Conservation (phyloP, 1,140 invertebrate genomes). For the Idris sp. region DNA sequence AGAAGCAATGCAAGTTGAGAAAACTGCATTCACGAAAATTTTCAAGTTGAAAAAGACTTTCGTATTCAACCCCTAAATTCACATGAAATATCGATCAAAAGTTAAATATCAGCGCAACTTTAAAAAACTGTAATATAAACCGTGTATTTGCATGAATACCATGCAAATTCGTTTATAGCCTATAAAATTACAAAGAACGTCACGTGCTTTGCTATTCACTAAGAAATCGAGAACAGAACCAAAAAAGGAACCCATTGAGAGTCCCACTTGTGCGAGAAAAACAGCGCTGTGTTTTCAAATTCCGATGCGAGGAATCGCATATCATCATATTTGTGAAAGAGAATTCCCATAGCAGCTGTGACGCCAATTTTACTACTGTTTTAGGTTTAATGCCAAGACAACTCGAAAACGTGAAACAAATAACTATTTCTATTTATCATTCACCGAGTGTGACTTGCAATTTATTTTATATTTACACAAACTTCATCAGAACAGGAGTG, state of each 20-base stretch:
- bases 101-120: too few species aligned
- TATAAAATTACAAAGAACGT: constrained; percentile 29
- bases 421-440: constrained; percentile 15
- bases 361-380: constrained; percentile 2
- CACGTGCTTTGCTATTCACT: constrained; percentile 22
- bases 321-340: constrained; percentile 22
- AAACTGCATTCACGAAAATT: too few species aligned
- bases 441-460: neutral
- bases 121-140: constrained; percentile 9
- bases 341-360: constrained; percentile 22
- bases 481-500: too few species aligned
- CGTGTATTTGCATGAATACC: constrained; percentile 28
- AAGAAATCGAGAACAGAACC: constrained; percentile 21
- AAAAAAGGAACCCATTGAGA: too few species aligned
- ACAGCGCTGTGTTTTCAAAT: constrained; percentile 22
- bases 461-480: constrained; percentile 16
- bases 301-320: constrained; percentile 22
- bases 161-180: constrained; percentile 35
- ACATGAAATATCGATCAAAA: constrained; percentile 9
- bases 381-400: neutral
- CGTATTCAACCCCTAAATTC: too few species aligned
- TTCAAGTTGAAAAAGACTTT: too few species aligned
- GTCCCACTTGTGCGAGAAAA: too few species aligned
- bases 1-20: too few species aligned
- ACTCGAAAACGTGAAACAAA: constrained; percentile 11